Evolutionary conservation across 2,113 vertebrate genomes (phyloP).

Genomic region (Poeciliopsis occidentalis): DNA sequence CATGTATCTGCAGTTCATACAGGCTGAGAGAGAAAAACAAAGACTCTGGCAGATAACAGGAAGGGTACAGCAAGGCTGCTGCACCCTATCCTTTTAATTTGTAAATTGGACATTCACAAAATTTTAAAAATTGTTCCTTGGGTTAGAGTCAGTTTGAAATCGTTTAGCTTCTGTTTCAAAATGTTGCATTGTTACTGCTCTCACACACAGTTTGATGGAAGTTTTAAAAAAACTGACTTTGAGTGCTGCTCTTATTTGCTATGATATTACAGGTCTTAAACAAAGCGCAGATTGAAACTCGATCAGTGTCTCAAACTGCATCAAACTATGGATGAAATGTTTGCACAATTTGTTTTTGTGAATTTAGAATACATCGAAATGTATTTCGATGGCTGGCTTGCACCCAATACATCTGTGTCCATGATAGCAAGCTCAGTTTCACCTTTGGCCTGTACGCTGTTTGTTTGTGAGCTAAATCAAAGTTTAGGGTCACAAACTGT

Average conservation of each 20-base stretch:
- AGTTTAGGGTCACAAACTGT: conserved; percentile 36
- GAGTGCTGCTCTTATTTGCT: too few relatives aligned
- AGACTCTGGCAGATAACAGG: not conserved
- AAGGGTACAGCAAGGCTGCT: not conserved
- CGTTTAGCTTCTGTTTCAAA: not conserved
- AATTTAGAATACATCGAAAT: too few relatives aligned
- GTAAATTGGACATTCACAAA: not conserved
- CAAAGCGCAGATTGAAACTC: too few relatives aligned
- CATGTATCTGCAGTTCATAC: conserved; percentile 35
- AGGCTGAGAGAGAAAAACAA: not conserved
- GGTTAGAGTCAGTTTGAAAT: not conserved
- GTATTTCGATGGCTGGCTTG: too few relatives aligned
- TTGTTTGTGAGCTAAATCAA: conserved; percentile 39
- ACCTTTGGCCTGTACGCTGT: conserved; percentile 43
- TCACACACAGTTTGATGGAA: too few relatives aligned
- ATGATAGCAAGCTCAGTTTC: conserved; percentile 10
- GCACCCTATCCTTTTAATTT: not conserved
- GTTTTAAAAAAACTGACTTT: too few relatives aligned
- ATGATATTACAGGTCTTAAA: too few relatives aligned
- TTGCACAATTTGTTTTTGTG: too few relatives aligned
- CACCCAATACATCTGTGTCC: too few relatives aligned
- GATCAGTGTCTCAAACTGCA: too few relatives aligned
- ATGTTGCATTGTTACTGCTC: not conserved
- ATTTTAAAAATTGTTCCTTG: not conserved
- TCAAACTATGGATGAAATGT: too few relatives aligned